These are phyloP conservation scores for Ceratitis capitata DNA, from an alignment of 1,140 invertebrate species.

Conservation along the genomic window DNA sequence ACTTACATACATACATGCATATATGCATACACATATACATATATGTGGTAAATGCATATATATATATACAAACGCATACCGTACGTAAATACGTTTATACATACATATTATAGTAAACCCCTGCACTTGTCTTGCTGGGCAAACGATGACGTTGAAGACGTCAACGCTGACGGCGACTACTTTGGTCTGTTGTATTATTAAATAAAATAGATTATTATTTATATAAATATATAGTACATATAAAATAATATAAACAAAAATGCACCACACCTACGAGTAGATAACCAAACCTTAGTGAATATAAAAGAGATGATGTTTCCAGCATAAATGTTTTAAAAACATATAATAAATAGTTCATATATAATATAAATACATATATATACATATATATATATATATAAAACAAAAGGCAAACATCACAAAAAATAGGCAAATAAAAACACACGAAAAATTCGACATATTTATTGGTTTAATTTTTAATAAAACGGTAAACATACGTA, in stretches of 20 bases:
- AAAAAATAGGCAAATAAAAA: slow-evolving; percentile 37
- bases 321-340: slow-evolving; percentile 38
- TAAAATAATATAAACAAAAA: too few species aligned
- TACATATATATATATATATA: neutral
- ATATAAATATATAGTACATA: too few species aligned
- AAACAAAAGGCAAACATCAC: slow-evolving; percentile 23
- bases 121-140: slow-evolving; percentile 1
- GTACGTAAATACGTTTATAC: neutral
- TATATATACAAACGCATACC: neutral
- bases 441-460: slow-evolving; percentile 3
- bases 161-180: too few species aligned
- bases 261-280: slow-evolving; percentile 34
- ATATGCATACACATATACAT: neutral
- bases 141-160: too few species aligned
- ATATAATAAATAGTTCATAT: slow-evolving; percentile 36
- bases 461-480: too few species aligned
- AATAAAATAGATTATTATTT: slow-evolving; percentile 32
- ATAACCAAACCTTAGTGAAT: slow-evolving; percentile 33
- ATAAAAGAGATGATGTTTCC: slow-evolving; percentile 28
- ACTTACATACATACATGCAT: neutral
- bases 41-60: neutral
- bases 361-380: neutral
- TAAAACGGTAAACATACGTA: too few species aligned
- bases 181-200: slow-evolving; percentile 33
- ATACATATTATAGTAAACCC: slow-evolving; percentile 9